phyloP scores from a whole-genome alignment of 2,113 vertebrate species.

The Psittacula cyanocephala region DNA sequence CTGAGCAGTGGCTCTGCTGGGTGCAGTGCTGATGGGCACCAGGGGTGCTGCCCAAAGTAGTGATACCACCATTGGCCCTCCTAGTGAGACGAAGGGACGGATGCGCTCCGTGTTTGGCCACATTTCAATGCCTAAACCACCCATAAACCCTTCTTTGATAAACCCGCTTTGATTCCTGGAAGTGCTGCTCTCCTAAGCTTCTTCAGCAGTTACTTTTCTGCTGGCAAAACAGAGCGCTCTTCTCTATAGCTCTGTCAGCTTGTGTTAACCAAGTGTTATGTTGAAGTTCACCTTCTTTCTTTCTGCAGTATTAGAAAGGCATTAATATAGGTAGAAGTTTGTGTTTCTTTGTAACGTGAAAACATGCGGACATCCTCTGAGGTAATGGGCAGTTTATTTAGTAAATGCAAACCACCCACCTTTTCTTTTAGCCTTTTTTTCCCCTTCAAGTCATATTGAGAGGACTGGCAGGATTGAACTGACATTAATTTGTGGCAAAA shows the following conservation, averaged over 20 bases:
- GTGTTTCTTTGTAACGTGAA: not conserved
- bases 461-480: not conserved
- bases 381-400: not conserved
- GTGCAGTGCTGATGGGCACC: not conserved
- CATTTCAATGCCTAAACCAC: not conserved
- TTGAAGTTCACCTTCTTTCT: not conserved
- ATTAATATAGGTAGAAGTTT: not conserved
- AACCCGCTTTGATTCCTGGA: not conserved
- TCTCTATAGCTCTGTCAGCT: not conserved
- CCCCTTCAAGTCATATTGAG: not conserved
- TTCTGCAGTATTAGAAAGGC: not conserved
- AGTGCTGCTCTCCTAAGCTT: not conserved
- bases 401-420: not conserved
- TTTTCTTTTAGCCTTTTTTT: not conserved
- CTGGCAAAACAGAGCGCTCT: not conserved
- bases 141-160: not conserved
- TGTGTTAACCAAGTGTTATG: not conserved
- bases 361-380: not conserved
- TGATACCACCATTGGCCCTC: fast-evolving
- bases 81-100: not conserved
- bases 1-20: not conserved
- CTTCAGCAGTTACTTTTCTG: not conserved
- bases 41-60: not conserved
- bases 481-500: not conserved
- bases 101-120: fast-evolving